These are phyloP conservation scores for Ahaetulla prasina DNA, from an alignment of 2,113 vertebrate species.

Conservation along the genomic window DNA sequence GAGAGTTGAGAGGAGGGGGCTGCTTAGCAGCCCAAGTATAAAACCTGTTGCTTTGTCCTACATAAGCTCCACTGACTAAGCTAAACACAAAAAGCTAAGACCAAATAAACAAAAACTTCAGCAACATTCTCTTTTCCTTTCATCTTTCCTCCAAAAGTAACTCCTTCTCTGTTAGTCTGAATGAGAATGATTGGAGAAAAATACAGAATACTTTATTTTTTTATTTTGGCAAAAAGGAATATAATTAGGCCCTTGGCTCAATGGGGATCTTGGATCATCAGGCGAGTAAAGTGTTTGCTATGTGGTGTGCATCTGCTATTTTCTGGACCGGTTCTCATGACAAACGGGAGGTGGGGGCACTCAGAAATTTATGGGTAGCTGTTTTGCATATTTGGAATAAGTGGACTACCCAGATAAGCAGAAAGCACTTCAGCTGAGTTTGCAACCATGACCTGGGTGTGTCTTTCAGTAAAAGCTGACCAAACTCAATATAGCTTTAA, in stretches of 20 bases:
- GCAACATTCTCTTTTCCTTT: not conserved
- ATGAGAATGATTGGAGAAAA: not conserved
- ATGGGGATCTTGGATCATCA: not conserved
- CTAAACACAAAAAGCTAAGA: not conserved
- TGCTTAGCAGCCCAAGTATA: not conserved
- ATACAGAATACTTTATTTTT: not conserved
- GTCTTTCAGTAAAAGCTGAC: constrained; percentile 29
- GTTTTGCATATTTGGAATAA: not conserved
- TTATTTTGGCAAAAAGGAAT: not conserved
- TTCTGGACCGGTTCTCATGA: not conserved
- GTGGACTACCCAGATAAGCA: not conserved
- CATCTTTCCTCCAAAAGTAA: not conserved
- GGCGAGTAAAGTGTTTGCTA: not conserved
- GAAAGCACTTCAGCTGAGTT: not conserved
- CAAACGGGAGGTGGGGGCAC: not conserved
- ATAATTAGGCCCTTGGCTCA: not conserved
- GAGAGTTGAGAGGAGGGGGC: not conserved
- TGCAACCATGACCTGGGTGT: constrained; percentile 30
- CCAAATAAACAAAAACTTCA: not conserved
- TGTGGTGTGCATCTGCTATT: not conserved
- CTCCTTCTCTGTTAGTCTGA: too few species aligned
- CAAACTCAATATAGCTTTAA: not conserved
- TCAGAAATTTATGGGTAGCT: not conserved
- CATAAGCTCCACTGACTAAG: not conserved
- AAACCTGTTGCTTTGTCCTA: not conserved